phyloP scores from a whole-genome alignment of 2,113 vertebrate species.

The Bostrychus sinensis region DNA sequence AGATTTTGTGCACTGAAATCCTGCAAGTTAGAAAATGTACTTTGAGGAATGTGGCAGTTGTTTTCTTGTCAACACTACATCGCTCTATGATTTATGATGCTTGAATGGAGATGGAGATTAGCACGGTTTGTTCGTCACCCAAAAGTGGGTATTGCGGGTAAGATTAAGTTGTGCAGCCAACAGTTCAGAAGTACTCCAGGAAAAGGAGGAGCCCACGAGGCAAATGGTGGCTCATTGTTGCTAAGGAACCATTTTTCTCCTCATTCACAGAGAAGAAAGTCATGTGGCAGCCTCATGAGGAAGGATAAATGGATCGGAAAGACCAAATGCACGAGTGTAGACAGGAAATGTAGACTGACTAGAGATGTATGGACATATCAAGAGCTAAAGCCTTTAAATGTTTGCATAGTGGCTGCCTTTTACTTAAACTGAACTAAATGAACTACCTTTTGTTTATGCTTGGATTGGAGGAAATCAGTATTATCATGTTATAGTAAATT shows the following conservation, averaged over 20 bases:
- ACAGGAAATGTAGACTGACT: conserved; percentile 5
- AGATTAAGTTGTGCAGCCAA: conserved; percentile 60
- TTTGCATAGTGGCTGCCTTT: no score
- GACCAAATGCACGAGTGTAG: conserved; percentile 18
- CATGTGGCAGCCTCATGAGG: conserved; percentile 37
- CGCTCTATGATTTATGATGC: conserved; percentile 54
- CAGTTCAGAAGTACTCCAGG: conserved; percentile 43
- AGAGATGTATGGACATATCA: background rate
- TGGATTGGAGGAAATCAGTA: no score
- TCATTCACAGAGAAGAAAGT: conserved; percentile 34
- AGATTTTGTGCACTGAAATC: conserved; percentile 23
- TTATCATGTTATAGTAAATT: no score
- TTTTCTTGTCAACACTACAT: conserved; percentile 49
- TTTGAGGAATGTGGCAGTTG: conserved; percentile 26
- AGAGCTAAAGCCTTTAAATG: background rate
- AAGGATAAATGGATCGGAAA: conserved; percentile 40
- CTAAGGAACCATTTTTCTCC: conserved; percentile 66
- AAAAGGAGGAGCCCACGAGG: conserved; percentile 48
- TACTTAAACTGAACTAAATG: no score
- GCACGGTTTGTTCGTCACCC: conserved; percentile 45
- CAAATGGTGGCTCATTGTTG: conserved; percentile 67
- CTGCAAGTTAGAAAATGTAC: conserved; percentile 46
- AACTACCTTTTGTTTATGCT: no score
- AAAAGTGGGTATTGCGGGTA: conserved; percentile 49
- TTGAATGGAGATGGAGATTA: conserved; percentile 51